These are phyloP conservation scores for Bilobella aurantiaca DNA, from an alignment of 1,140 invertebrate genomes.

Conservation along the genomic window DNA sequence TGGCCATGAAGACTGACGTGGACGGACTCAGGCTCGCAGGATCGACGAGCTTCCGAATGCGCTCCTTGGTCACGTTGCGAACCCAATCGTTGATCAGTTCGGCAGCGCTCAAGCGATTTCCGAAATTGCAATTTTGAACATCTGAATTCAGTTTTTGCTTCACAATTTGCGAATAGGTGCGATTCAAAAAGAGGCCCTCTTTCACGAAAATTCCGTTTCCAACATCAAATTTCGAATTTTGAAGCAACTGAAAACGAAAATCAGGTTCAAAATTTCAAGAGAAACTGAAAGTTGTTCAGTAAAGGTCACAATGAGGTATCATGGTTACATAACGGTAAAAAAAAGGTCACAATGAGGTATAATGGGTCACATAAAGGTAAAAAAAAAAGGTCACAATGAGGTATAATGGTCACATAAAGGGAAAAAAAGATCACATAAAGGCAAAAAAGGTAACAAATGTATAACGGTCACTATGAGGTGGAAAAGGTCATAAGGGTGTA, in stretches of 20 bases:
- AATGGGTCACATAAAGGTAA: background rate
- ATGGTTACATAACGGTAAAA: no score
- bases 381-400: background rate
- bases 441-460: no score
- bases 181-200: background rate
- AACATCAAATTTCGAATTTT: conserved; percentile 16
- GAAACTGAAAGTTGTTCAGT: background rate
- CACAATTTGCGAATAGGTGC: conserved; percentile 7
- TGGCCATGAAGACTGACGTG: conserved; percentile 11
- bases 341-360: background rate
- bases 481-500: no score
- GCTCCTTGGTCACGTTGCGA: conserved; percentile 1
- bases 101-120: background rate
- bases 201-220: conserved; percentile 19
- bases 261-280: background rate
- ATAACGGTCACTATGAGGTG: no score
- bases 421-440: no score
- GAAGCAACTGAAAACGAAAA: background rate
- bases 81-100: conserved; percentile 19
- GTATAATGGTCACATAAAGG: background rate
- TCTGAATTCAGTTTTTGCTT: background rate
- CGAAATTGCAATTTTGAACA: conserved; percentile 3
- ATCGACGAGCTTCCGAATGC: conserved; percentile 13
- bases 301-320: no score
- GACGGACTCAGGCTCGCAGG: background rate